phyloP scores from a whole-genome alignment of 2,797 vertebrate species.

The Euthynnus affinis region DNA sequence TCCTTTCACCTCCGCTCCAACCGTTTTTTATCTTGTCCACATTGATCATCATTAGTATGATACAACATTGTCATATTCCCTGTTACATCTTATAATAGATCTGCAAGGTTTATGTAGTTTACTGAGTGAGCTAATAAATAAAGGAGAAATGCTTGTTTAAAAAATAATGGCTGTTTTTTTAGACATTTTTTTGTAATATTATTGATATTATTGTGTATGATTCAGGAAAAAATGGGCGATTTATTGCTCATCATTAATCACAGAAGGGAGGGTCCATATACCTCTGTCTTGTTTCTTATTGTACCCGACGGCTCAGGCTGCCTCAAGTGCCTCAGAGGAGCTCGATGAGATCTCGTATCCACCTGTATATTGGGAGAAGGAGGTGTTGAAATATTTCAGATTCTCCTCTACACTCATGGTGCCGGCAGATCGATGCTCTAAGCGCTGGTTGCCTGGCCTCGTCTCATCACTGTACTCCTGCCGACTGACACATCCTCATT shows the following conservation, averaged over 20 bases:
- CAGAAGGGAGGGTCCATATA: constrained; percentile 40
- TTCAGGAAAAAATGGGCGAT: constrained; percentile 27
- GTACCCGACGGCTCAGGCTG: constrained; percentile 43
- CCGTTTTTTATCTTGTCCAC: constrained; percentile 66
- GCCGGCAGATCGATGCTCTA: constrained; percentile 81
- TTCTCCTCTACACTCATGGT: constrained; percentile 76
- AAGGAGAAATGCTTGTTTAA: neutral
- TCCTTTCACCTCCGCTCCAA: constrained; percentile 64
- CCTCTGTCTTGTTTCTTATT: constrained; percentile 56
- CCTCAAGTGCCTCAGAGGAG: constrained; percentile 58
- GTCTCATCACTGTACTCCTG: constrained; percentile 92
- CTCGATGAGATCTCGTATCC: constrained; percentile 65
- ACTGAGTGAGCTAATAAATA: constrained; percentile 19
- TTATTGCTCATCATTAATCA: constrained; percentile 54
- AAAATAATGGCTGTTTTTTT: constrained; percentile 3
- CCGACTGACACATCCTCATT: constrained; percentile 99
- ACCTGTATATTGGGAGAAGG: constrained; percentile 68
- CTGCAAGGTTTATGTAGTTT: constrained; percentile 19
- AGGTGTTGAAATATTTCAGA: constrained; percentile 82
- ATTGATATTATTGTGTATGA: constrained; percentile 27
- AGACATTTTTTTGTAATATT: constrained; percentile 12
- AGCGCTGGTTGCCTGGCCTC: constrained; percentile 76
- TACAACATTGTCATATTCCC: constrained; percentile 59
- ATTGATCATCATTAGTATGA: constrained; percentile 67
- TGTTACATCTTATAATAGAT: constrained; percentile 15